Conservation (phyloP, 2,113 vertebrate species). For the Xenopus borealis region DNA sequence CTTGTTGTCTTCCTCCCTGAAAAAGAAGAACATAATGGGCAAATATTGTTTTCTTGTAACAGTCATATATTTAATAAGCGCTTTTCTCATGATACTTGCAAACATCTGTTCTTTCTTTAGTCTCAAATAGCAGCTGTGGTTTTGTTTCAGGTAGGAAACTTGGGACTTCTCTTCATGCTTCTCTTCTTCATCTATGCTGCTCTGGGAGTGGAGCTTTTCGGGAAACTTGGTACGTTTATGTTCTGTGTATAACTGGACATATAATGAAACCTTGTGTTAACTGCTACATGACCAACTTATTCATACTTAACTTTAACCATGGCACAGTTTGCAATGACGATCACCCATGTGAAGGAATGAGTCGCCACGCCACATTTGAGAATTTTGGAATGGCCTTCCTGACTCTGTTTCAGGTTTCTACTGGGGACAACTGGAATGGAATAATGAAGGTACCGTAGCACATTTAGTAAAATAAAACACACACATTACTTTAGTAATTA, state of each 20-base stretch:
- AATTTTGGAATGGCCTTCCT: slow-evolving; percentile 99
- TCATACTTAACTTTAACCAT: background rate
- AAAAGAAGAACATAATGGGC: too few species aligned
- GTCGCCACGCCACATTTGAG: slow-evolving; percentile 95
- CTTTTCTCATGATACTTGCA: too few species aligned
- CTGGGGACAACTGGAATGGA: slow-evolving; percentile 97
- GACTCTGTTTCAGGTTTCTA: slow-evolving; percentile 96
- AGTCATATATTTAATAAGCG: too few species aligned
- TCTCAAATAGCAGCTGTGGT: accelerated
- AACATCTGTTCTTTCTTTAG: too few species aligned
- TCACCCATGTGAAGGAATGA: slow-evolving; percentile 96
- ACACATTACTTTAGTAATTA: too few species aligned
- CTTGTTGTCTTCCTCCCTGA: too few species aligned
- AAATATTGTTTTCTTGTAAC: too few species aligned
- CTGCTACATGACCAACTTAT: background rate
- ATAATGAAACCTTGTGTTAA: background rate
- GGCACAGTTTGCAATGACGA: slow-evolving; percentile 88
- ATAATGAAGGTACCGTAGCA: slow-evolving; percentile 90
- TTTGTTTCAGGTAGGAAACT: slow-evolving; percentile 88
- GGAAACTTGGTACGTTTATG: slow-evolving; percentile 86
- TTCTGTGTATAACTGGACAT: background rate
- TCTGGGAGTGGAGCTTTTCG: slow-evolving; percentile 95
- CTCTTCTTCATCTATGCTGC: slow-evolving; percentile 99
- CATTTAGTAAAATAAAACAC: background rate
- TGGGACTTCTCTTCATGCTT: slow-evolving; percentile 96